Evolutionary conservation across 2,888 invertebrate species (phyloP), one percentile per base, ranked within the genome.

Genomic region (Biston stratarius): DNA sequence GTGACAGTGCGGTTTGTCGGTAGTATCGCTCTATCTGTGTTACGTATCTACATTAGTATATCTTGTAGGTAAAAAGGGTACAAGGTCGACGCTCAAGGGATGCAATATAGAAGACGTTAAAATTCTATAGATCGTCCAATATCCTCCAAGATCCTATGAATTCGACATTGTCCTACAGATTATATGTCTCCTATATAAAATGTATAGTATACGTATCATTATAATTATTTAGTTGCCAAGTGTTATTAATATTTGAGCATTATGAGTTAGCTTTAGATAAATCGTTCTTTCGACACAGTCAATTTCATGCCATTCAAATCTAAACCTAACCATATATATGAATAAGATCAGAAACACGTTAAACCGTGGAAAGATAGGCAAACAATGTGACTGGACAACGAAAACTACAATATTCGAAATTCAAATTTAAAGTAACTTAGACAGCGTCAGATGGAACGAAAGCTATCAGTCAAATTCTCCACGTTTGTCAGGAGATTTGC

Each of bases 401-500:
- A 61, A 44, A 66, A 65, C 60, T 51, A 65, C 48, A 66, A 57
- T 58, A 51, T 58, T 48, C 49, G 10, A 58, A 61, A 66, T 61
- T 66, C 69, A 71, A 59, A 60, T 55, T 49, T 66, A 71, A 70
- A 74, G 64, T 73, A 74, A 72, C 81, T 79, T 82, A 80, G 82
- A 81, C 78, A 83, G 69, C 83, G 86, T 82, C 80, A 80, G 65
- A 82, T 74, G 88, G 84, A 90, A 91, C 90, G 84, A 90, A 89
- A 88, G 74, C 76, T 79, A 88, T 89, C 87, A 85, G 83, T 90
- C 89, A 87, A 83, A 91, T 91, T 90, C 74, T 87, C 73, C 85
- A 91, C 89, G 91, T 81, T 81, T 91, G 91, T 89, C 91, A 87
- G 71, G 74, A 65, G 72, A 88, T 90, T 90, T 87, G 85, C 86